Conservation (phyloP, 2,797 vertebrate species). For the Pipistrellus nathusii region DNA sequence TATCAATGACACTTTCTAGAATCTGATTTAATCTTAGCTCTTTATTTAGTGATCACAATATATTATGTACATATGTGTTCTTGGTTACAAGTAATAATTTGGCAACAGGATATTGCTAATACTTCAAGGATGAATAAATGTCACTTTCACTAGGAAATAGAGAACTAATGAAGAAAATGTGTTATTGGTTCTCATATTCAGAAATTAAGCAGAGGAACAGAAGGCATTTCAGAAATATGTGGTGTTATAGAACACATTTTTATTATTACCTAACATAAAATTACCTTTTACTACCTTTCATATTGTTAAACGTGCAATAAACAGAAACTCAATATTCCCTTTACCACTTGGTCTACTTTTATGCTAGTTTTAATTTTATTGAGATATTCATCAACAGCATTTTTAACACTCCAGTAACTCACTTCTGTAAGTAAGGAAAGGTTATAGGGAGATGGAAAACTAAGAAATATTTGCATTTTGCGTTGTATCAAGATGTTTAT, state of each 20-base stretch:
- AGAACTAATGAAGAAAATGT: constrained; percentile 32
- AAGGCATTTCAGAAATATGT: constrained; percentile 23
- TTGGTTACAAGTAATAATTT: constrained; percentile 46
- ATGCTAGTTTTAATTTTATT: constrained; percentile 76
- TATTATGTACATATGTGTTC: not conserved
- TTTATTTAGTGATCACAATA: not conserved
- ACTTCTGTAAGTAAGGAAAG: constrained; percentile 18
- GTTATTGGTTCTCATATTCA: constrained; percentile 55
- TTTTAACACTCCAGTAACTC: constrained; percentile 64
- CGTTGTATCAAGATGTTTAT: constrained; percentile 21
- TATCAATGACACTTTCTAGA: not conserved
- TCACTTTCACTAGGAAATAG: constrained; percentile 35
- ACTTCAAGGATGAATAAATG: constrained; percentile 55
- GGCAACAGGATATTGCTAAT: constrained; percentile 53
- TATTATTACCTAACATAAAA: constrained; percentile 76
- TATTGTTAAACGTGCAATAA: constrained; percentile 74
- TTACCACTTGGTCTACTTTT: constrained; percentile 71
- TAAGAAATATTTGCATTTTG: constrained; percentile 14
- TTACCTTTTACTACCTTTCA: constrained; percentile 72
- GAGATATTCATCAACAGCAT: constrained; percentile 62
- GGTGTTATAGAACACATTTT: constrained; percentile 25
- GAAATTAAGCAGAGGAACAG: constrained; percentile 45
- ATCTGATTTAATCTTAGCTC: not conserved
- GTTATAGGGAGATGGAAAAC: not conserved
- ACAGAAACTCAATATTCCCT: constrained; percentile 74